Evolutionary conservation across 2,888 invertebrate genomes (phyloP), one percentile per base, ranked within the genome.

Genomic region (Ectobius pallidus): DNA sequence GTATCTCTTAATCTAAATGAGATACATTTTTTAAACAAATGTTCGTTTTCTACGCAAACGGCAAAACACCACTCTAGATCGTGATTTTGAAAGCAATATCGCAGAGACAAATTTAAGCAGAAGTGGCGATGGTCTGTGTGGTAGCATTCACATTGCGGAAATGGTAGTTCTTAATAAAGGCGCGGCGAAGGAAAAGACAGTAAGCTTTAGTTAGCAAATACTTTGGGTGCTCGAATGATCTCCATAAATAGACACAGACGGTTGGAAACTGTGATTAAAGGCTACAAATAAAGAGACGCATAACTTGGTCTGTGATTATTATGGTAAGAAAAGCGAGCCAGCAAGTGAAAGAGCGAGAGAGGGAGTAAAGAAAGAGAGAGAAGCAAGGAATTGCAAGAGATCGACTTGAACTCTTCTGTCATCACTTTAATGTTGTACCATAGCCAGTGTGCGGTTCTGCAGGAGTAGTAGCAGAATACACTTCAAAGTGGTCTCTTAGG

Each of bases 401-500:
- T 25, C 1, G 30, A n/a, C 30, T 30, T 58, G 58, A 58, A 58
- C 58, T 30, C 30, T 6, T 58, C 58, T 18, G 58, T 58, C 58
- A 58, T 2, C 58, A 14, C 27, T 30, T 27, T 30, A 58, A 30
- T 58, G 58, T 58, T 58, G 25, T 58, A 30, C 58, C 27, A 30
- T 30, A 16, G 14, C n/a, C 58, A 58, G 32, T n/a, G 27, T n/a
- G n/a, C n/a, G n/a, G n/a, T n/a, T n/a, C n/a, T n/a, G n/a, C n/a
- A n/a, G n/a, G n/a, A n/a, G n/a, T n/a, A n/a, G n/a, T n/a, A n/a
- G 58, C 58, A 58, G 58, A 58, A 58, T 58, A 30, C 27, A 30
- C 58, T 58, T 58, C 58, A 58, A 58, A 58, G 58, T 58, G 58
- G 58, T 58, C 58, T 58, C 58, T 58, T 58, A 58, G 58, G 58